Evolutionary conservation across 2,888 invertebrate species (phyloP).

Genomic region (Tachina lurida): DNA sequence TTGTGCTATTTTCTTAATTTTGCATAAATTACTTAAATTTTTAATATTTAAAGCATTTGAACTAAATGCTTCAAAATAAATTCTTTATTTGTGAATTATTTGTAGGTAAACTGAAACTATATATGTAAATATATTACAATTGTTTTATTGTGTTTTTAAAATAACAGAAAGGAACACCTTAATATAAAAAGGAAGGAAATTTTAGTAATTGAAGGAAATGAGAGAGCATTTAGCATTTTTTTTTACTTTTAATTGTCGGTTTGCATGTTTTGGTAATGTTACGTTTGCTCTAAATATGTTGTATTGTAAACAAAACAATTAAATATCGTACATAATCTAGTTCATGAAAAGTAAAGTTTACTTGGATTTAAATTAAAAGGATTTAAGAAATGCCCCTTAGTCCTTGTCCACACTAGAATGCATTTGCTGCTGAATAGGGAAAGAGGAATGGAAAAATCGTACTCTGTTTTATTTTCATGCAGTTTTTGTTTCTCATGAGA

Average conservation of each 20-base stretch:
- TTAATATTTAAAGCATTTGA: slow-evolving; percentile 46
- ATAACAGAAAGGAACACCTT: neutral
- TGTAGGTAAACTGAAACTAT: neutral
- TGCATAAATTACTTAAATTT: slow-evolving; percentile 50
- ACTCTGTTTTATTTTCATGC: too few species aligned
- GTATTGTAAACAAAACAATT: too few species aligned
- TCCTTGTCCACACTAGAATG: too few species aligned
- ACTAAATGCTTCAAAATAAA: slow-evolving; percentile 21
- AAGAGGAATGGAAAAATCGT: too few species aligned
- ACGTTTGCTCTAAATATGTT: too few species aligned
- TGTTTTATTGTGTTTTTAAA: neutral
- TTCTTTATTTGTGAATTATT: neutral
- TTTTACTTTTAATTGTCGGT: neutral
- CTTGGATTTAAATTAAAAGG: too few species aligned
- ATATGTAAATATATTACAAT: neutral
- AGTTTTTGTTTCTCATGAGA: too few species aligned
- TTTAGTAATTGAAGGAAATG: slow-evolving; percentile 21
- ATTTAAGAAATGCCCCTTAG: too few species aligned
- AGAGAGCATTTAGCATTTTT: neutral
- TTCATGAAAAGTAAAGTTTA: too few species aligned
- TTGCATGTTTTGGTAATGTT: neutral
- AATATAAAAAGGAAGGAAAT: slow-evolving; percentile 14
- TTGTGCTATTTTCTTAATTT: slow-evolving; percentile 8
- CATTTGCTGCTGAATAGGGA: too few species aligned
- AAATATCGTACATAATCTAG: too few species aligned